A percentile compares a stretch with the other conserved stretches of the same genome.
phyloP scores from a whole-genome alignment of 2,797 vertebrate genomes.

The Hyperoplus lanceolatus region DNA sequence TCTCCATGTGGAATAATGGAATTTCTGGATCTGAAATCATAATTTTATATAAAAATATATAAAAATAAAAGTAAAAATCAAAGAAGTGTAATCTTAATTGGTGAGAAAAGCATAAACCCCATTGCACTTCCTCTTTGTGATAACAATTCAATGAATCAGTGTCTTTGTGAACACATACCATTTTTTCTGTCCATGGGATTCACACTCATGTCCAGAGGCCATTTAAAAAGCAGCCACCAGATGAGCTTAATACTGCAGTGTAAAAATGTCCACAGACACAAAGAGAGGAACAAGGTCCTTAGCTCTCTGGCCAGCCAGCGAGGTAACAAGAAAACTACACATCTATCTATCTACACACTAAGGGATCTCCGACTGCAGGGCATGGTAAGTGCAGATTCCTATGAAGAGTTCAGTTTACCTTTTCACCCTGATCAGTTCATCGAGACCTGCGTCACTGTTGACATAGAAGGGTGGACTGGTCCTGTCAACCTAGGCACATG shows the following conservation, averaged over 20 bases:
- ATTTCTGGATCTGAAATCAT: conserved; percentile 77
- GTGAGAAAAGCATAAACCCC: conserved; percentile 56
- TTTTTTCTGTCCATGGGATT: conserved; percentile 58
- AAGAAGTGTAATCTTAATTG: conserved; percentile 54
- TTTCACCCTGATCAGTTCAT: conserved; percentile 76
- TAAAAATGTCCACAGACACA: conserved; percentile 80
- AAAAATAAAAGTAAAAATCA: conserved; percentile 78
- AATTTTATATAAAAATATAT: conserved; percentile 83
- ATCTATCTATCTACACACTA: conserved; percentile 81
- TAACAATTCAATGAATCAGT: conserved; percentile 55
- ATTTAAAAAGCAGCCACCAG: conserved; percentile 73
- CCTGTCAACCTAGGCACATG: conserved; percentile 61
- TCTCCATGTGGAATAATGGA: conserved; percentile 78
- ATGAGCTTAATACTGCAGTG: conserved; percentile 77
- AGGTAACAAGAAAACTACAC: conserved; percentile 81
- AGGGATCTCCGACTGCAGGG: conserved; percentile 79
- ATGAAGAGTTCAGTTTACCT: conserved; percentile 41
- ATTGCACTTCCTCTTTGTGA: conserved; percentile 56
- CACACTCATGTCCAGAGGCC: conserved; percentile 68
- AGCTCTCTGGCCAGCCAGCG: conserved; percentile 90
- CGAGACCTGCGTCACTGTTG: conserved; percentile 80
- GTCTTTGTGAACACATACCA: conserved; percentile 43
- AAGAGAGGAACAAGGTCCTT: conserved; percentile 78
- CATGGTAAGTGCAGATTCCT: conserved; percentile 53
- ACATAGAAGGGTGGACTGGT: conserved; percentile 45